These are phyloP conservation scores for Perdita meconis DNA, from an alignment of 2,888 invertebrate species.

Conservation along the genomic window DNA sequence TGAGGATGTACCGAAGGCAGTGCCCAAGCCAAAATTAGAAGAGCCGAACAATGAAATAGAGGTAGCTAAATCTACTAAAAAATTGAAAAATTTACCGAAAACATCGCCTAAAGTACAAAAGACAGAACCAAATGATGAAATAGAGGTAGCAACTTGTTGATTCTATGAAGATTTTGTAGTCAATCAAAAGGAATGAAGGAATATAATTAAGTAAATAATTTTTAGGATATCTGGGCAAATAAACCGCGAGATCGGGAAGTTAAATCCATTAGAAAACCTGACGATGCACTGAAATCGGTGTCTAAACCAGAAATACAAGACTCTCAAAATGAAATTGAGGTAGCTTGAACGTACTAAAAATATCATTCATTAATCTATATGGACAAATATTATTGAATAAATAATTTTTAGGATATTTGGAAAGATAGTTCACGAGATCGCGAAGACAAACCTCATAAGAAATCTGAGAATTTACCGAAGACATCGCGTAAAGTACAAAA, in stretches of 20 bases:
- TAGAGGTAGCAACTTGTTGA: background rate
- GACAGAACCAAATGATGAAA: background rate
- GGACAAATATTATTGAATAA: background rate
- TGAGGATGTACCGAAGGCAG: background rate
- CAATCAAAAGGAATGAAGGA: background rate
- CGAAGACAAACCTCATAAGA: slow-evolving; percentile 43
- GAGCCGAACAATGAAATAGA: slow-evolving; percentile 5
- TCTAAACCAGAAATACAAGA: background rate
- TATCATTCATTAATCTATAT: background rate
- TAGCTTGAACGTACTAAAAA: background rate
- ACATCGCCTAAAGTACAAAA: background rate
- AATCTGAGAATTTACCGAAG: slow-evolving; percentile 22
- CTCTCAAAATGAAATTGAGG: too few relatives aligned
- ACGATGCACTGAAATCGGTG: background rate
- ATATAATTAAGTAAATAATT: background rate
- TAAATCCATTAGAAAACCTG: background rate
- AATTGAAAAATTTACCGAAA: background rate
- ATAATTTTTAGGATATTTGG: slow-evolving; percentile 7
- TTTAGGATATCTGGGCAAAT: background rate
- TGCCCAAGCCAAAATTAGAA: background rate
- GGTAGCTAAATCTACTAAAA: background rate
- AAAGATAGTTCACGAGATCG: slow-evolving; percentile 9
- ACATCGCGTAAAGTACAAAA: too few relatives aligned
- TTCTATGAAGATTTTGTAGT: background rate
- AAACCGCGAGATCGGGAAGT: background rate